Evolutionary conservation across 2,888 invertebrate species (phyloP).

Genomic region (Acholoe squamosa): DNA sequence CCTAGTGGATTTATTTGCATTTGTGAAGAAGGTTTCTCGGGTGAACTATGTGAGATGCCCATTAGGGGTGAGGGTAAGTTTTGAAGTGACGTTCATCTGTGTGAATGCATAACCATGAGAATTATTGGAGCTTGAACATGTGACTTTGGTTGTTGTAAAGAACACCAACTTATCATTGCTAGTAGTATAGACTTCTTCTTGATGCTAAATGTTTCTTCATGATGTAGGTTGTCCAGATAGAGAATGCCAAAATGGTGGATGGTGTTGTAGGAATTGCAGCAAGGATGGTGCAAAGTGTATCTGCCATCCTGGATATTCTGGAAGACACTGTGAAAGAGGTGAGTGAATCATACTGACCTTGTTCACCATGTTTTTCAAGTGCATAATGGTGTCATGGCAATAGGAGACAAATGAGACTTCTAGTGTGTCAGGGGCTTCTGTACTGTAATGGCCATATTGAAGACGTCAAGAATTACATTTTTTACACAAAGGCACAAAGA

Average conservation of each 20-base stretch:
- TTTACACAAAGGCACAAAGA: too few species aligned
- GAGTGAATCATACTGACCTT: background rate
- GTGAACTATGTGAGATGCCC: background rate
- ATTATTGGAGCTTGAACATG: too few species aligned
- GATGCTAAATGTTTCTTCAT: background rate
- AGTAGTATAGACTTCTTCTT: too few species aligned
- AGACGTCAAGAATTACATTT: too few species aligned
- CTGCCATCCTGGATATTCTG: background rate
- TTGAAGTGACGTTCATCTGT: background rate
- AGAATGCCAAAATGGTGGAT: background rate
- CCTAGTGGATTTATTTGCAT: slow-evolving; percentile 23
- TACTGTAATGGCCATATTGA: too few species aligned
- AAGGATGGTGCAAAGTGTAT: background rate
- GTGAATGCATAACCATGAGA: too few species aligned
- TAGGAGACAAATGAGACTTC: too few species aligned
- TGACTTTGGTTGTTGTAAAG: too few species aligned
- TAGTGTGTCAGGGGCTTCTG: too few species aligned
- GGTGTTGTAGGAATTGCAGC: background rate
- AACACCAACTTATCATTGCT: too few species aligned
- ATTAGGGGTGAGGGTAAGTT: background rate
- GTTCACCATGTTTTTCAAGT: too few species aligned
- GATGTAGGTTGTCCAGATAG: background rate
- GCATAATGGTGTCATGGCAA: too few species aligned
- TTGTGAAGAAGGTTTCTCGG: slow-evolving; percentile 29
- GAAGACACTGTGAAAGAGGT: background rate